A percentile compares a stretch with the other conserved stretches of the same genome.
These are phyloP conservation scores for Mythimna vitellina DNA, from an alignment of 2,888 invertebrate species.

Conservation along the genomic window DNA sequence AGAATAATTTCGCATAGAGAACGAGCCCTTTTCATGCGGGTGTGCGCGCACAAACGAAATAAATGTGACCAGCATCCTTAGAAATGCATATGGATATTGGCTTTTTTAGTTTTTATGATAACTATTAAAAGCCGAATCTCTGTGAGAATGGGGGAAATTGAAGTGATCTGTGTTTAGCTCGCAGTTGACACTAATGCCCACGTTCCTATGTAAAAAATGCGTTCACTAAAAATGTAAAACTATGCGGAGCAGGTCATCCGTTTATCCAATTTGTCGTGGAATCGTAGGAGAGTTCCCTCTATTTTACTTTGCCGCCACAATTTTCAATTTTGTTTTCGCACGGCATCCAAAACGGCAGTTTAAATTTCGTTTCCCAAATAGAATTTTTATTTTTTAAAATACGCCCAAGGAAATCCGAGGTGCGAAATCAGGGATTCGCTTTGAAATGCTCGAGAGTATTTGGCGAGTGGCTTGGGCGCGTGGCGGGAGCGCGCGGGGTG, in stretches of 20 bases:
- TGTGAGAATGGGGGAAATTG: background rate
- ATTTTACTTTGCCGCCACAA: constrained; percentile 65
- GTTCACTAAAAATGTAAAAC: constrained; percentile 56
- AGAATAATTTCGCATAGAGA: constrained; percentile 1
- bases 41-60: background rate
- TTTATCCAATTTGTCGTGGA: constrained; percentile 62
- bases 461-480: constrained; percentile 64
- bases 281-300: constrained; percentile 58
- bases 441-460: constrained; percentile 72
- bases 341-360: constrained; percentile 72
- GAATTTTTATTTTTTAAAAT: constrained; percentile 75
- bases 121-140: constrained; percentile 25
- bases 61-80: constrained; percentile 17
- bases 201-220: constrained; percentile 23
- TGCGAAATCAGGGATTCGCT: constrained; percentile 80
- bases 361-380: constrained; percentile 74
- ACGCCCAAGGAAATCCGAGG: constrained; percentile 72
- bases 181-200: constrained; percentile 17
- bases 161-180: background rate
- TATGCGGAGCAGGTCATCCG: constrained; percentile 50
- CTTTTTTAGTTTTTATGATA: constrained; percentile 22
- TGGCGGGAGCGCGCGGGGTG: background rate
- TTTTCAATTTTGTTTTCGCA: constrained; percentile 71
- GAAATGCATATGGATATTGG: constrained; percentile 24
- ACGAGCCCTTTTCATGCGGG: constrained; percentile 1